Evolutionary conservation across 1,140 invertebrate species (phyloP), one percentile per base, ranked within the genome.

Genomic region (Copidosoma floridanum): DNA sequence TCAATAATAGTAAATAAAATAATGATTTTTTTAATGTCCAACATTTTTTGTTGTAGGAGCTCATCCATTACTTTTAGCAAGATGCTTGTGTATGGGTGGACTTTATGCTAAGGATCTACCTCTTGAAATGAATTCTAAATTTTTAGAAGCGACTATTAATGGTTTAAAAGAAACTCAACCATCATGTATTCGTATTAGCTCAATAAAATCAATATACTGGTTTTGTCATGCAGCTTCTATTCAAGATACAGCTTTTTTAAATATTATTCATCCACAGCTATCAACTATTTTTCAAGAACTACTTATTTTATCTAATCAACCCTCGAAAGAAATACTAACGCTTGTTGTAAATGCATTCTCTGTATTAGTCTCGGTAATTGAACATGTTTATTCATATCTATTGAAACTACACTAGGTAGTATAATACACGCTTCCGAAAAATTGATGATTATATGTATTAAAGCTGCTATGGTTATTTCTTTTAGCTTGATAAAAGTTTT

Each of bases 41-140:
- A 59, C 23, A 8, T 20, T 56, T 56, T 35, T 32, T 32, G 1
- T 48, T 64, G 10, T 11, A 76, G 81, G 73, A 38, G 83, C 84
- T 26, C 75, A 78, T 56, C 85, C 88, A n/a, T 87, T 90, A 68
- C 78, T 92, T 18, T 77, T 89, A 26, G 89, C 89, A 1, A 82
- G 89, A 52, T 89, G 88, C 61, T 72, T 92, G 24, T 91, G 87
- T 80, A 82, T 88, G 20, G 84, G 87, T 10, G 89, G 88, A 72
- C 82, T 84, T 52, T 91, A 87, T 73, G 83, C 85, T 4, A 80
- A 82, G 41, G 80, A 83, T 44, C 82, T 88, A 73, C 79, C 82
- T 44, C 75, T 79, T 37, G 82, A 85, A 56, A 78, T 87, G 60
- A 80, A 82, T 60, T 77, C 77, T 20, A 83, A 82, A 53, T 88